Evolutionary conservation across 2,888 invertebrate species (phyloP), one percentile per base, ranked within the genome.

Genomic region (Hyposoter dolosus): DNA sequence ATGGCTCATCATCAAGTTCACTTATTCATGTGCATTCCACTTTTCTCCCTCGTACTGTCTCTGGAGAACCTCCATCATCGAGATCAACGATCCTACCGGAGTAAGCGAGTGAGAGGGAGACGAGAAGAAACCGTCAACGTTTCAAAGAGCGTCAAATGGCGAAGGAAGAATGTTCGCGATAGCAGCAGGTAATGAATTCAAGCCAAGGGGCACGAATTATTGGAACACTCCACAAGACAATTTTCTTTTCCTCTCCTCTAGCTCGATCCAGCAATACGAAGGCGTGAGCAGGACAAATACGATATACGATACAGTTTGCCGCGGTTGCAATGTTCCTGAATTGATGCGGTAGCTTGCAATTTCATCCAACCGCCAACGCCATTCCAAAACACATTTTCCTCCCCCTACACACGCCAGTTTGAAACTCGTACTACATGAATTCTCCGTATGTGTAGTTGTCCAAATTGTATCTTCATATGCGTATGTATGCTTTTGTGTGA

Each of bases 131-230:
- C 60, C 80, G 66, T 68, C 77, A 66, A 68, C 68, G 80, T 50
- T 35, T 75, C 53, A 56, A 35, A 35, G 40, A 81, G 74, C 72
- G 79, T 76, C 45, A 81, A 85, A 83, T 76, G 47, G 47, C 66
- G 35, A 75, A 53, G 74, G 9, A 23, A 65, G 84, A 82, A 84
- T 83, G 84, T 77, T 82, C 81, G 43, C 43, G 23, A 63, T 88
- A 83, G 76, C 80, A 84, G 80, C 80, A 84, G 80, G 85, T 88
- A 89, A 89, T 88, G 88, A 88, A 89, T 88, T 88, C 89, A 89
- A 87, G 88, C 89, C 86, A 76, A 83, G 82, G 83, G 88, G 85
- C 84, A 88, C 75, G 72, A 88, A 88, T 88, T 88, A 87, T 88
- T 84, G 82, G 77, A 84, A 77, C 75, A 88, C 88, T 84, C 79